Conservation (phyloP, 2,888 invertebrate genomes). For the Dilophus febrilis region DNA sequence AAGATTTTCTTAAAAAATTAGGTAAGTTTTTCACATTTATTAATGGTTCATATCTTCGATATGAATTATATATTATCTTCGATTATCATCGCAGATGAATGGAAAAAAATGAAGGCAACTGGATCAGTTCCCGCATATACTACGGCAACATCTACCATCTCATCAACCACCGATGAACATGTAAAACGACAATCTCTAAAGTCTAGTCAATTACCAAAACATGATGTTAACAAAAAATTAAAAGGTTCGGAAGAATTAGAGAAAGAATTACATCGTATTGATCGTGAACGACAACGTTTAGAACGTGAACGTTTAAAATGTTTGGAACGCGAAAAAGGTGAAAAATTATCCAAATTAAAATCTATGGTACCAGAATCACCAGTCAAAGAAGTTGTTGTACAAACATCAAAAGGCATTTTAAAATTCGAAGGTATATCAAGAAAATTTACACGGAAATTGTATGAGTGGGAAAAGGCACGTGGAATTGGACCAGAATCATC, state of each 20-base stretch:
- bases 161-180: constrained; percentile 11
- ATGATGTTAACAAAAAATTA: constrained; percentile 26
- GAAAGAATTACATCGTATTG: constrained; percentile 39
- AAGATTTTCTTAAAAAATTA: constrained; percentile 69
- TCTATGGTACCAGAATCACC: constrained; percentile 37
- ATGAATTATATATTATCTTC: too few relatives aligned
- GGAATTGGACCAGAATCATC: constrained; percentile 75
- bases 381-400: constrained; percentile 58
- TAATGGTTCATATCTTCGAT: too few relatives aligned
- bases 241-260: constrained; percentile 40
- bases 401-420: constrained; percentile 67
- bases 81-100: constrained; percentile 54
- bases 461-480: constrained; percentile 82
- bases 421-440: constrained; percentile 74
- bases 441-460: constrained; percentile 75
- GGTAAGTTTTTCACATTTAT: constrained; percentile 26
- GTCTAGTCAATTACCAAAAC: constrained; percentile 1
- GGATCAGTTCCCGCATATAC: constrained; percentile 35
- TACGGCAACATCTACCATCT: too few relatives aligned
- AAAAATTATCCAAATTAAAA: constrained; percentile 24
- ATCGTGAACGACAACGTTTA: constrained; percentile 40
- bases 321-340: constrained; percentile 45
- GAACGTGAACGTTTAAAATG: constrained; percentile 44
- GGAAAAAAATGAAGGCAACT: constrained; percentile 60
- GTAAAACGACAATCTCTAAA: constrained; percentile 17